These are phyloP conservation scores for Hippopotamus amphibius DNA, from an alignment of 2,113 vertebrate genomes.

Conservation along the genomic window DNA sequence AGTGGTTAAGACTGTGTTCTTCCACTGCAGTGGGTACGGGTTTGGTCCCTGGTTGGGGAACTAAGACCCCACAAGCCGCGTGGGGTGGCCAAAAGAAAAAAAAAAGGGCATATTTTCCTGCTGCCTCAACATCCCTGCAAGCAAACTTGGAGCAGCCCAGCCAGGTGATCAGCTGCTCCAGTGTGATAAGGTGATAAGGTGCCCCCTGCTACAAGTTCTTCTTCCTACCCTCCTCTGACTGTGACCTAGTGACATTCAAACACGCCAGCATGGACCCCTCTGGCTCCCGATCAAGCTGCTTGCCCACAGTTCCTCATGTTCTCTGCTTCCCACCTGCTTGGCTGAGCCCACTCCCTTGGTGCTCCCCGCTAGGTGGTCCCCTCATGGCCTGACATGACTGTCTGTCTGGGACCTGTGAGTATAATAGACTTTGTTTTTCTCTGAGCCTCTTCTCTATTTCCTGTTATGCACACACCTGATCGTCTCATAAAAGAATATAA, in stretches of 20 bases:
- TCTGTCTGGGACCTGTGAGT: neutral
- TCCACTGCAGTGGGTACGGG: too few species aligned
- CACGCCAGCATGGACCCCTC: fast-evolving
- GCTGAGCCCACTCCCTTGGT: neutral
- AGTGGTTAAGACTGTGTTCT: too few species aligned
- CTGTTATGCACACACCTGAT: neutral
- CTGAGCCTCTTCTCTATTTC: neutral
- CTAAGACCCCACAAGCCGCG: too few species aligned
- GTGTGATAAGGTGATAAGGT: neutral
- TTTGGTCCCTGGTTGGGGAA: too few species aligned
- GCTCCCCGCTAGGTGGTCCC: fast-evolving
- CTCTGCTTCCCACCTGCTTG: neutral
- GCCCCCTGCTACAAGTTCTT: neutral
- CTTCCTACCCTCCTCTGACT: neutral
- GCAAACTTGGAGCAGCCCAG: neutral
- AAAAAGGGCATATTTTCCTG: neutral
- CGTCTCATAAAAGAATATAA: neutral
- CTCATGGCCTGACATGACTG: neutral
- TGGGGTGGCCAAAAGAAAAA: too few species aligned
- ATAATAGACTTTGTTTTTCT: neutral
- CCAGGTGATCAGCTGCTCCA: neutral
- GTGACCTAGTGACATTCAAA: neutral
- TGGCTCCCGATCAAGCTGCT: neutral
- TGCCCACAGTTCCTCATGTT: neutral
- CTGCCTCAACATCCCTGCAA: neutral